phyloP scores from a whole-genome alignment of 23 tunicate species.

The Trididemnum clinides region DNA sequence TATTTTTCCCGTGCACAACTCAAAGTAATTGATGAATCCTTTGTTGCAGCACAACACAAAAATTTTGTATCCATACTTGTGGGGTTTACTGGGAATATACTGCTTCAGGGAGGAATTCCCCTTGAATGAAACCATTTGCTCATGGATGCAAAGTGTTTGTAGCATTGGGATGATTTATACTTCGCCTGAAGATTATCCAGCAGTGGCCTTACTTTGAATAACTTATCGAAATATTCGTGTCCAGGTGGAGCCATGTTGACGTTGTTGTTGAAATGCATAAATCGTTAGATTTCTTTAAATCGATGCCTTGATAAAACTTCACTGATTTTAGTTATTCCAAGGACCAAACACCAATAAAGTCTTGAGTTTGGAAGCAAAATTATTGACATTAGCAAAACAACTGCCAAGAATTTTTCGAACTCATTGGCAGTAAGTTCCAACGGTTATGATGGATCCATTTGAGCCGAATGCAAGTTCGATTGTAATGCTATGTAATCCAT shows the following conservation, averaged over 20 bases:
- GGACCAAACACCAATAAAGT: not conserved
- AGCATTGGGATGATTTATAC: not conserved
- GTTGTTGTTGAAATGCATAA: slow-evolving; percentile 7
- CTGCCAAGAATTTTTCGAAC: not conserved
- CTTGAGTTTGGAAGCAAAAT: not conserved
- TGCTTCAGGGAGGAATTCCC: slow-evolving; percentile 14
- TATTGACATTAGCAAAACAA: not conserved
- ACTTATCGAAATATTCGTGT: not conserved
- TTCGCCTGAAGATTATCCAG: not conserved
- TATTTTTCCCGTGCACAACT: slow-evolving; percentile 6
- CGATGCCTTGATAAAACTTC: not conserved
- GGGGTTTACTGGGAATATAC: slow-evolving; percentile 13
- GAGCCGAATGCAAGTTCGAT: slow-evolving; percentile 11
- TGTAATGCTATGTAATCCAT: not conserved
- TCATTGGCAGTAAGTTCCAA: not conserved
- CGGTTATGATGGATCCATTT: not conserved
- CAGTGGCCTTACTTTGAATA: slow-evolving; percentile 24
- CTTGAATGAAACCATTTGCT: slow-evolving; percentile 26
- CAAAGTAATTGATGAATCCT: slow-evolving; percentile 13
- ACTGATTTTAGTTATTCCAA: not conserved
- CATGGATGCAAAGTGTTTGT: slow-evolving; percentile 15
- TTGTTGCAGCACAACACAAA: slow-evolving; percentile 12
- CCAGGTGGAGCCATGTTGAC: not conserved
- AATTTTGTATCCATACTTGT: slow-evolving; percentile 5
- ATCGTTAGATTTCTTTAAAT: slow-evolving; percentile 3